Conservation (phyloP, 2,888 invertebrate genomes). For the Caenorhabditis sp. region DNA sequence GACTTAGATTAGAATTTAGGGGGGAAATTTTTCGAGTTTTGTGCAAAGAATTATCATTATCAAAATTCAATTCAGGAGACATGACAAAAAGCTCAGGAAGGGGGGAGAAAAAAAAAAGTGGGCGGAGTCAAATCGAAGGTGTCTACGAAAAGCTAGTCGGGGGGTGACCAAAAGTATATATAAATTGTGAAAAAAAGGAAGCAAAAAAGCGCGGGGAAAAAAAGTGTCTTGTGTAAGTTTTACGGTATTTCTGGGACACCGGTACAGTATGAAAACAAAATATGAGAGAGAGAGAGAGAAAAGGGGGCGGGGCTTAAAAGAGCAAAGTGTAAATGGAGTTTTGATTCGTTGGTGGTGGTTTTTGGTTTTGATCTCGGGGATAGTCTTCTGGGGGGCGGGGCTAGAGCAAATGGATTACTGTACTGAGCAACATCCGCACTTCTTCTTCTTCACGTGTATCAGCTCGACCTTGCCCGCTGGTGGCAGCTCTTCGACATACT, state of each 20-base stretch:
- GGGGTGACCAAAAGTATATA: neutral
- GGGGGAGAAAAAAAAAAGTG: neutral
- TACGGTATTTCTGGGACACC: constrained; percentile 51
- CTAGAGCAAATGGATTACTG: constrained; percentile 65
- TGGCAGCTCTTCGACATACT: constrained; percentile 71
- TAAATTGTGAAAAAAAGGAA: neutral
- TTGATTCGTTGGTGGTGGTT: constrained; percentile 39
- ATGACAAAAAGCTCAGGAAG: neutral
- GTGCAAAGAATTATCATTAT: neutral
- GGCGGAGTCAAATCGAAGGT: neutral
- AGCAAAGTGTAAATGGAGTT: neutral
- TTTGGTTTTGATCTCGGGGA: constrained; percentile 13
- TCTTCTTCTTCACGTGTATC: constrained; percentile 77
- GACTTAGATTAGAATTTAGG: constrained; percentile 3
- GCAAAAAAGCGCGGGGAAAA: neutral
- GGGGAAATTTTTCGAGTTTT: no score
- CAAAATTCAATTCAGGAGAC: neutral
- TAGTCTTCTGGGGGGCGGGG: constrained; percentile 13
- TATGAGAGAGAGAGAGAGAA: constrained; percentile 8
- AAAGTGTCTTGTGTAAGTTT: no score
- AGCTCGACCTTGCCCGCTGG: constrained; percentile 75
- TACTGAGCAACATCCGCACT: constrained; percentile 77
- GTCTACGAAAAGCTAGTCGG: neutral
- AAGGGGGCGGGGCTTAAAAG: constrained; percentile 19
- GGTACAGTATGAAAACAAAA: constrained; percentile 61